These are phyloP conservation scores for Gambelia wislizenii DNA, from an alignment of 2,797 vertebrate species.

Conservation along the genomic window DNA sequence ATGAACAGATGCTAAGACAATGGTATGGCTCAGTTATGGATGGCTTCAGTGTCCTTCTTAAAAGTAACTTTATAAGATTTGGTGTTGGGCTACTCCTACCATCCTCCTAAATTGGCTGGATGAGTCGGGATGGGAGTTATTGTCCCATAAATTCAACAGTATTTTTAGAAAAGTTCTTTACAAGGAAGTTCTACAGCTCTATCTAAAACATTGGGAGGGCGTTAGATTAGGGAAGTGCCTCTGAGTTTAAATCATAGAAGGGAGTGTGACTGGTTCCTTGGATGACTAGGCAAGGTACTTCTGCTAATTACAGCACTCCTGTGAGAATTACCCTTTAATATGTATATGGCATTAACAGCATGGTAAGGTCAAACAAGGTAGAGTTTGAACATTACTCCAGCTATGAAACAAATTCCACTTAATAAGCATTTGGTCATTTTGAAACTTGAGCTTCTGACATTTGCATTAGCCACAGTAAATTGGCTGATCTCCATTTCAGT, in stretches of 20 bases:
- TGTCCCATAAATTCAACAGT: no score
- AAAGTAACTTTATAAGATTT: no score
- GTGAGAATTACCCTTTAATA: not conserved
- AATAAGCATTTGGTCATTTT: slow-evolving; percentile 46
- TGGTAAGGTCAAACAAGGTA: not conserved
- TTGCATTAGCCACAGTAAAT: slow-evolving; percentile 58
- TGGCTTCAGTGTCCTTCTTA: no score
- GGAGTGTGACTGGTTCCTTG: not conserved
- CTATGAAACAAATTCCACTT: not conserved
- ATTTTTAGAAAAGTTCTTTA: no score
- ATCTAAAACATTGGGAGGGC: no score
- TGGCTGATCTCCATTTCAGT: slow-evolving; percentile 50
- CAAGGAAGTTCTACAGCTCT: no score
- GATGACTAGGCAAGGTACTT: not conserved
- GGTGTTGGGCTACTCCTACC: no score
- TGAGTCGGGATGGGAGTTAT: no score
- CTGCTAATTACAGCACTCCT: not conserved
- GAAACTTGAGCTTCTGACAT: slow-evolving; percentile 49
- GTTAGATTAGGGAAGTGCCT: no score
- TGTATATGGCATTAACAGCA: not conserved
- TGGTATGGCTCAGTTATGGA: no score
- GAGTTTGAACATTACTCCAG: not conserved
- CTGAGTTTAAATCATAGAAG: not conserved
- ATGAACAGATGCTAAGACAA: no score
- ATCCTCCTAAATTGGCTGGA: no score